A percentile compares a stretch with the other conserved stretches of the same genome.
Conservation (phyloP, 2,888 invertebrate genomes). For the Salticus scenicus region DNA sequence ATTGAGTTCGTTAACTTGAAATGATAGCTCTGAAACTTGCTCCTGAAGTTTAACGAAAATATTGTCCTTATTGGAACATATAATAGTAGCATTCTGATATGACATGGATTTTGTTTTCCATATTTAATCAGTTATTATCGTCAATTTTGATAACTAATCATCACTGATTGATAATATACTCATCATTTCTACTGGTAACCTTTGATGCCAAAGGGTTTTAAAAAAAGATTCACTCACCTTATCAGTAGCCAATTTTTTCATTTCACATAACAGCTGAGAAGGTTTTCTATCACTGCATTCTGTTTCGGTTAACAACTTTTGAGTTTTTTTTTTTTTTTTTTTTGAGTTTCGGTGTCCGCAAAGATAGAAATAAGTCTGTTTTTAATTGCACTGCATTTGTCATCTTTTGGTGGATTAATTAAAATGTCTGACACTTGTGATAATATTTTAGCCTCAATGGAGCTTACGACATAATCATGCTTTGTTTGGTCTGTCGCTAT, state of each 20-base stretch:
- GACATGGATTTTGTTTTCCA: neutral
- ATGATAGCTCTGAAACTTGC: neutral
- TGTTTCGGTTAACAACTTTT: no score
- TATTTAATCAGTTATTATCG: slow-evolving; percentile 7
- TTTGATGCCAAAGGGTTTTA: neutral
- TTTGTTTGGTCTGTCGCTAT: no score
- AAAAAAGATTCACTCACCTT: neutral
- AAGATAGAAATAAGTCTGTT: no score
- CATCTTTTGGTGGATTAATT: no score
- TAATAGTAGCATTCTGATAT: neutral
- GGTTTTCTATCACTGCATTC: neutral
- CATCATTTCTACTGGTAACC: no score
- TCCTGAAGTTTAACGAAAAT: neutral
- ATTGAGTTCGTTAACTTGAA: neutral
- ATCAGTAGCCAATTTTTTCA: neutral
- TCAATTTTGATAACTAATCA: neutral
- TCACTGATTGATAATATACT: neutral
- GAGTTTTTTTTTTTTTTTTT: no score
- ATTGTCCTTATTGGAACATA: neutral
- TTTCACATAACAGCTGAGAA: neutral
- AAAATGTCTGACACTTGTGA: no score
- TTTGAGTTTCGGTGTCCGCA: no score
- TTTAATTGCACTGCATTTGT: no score
- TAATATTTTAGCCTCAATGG: no score
- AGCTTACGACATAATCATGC: no score